Base-by-base conservation (phyloP, 2,113 vertebrate species). In the Albula goreensis region DNA sequence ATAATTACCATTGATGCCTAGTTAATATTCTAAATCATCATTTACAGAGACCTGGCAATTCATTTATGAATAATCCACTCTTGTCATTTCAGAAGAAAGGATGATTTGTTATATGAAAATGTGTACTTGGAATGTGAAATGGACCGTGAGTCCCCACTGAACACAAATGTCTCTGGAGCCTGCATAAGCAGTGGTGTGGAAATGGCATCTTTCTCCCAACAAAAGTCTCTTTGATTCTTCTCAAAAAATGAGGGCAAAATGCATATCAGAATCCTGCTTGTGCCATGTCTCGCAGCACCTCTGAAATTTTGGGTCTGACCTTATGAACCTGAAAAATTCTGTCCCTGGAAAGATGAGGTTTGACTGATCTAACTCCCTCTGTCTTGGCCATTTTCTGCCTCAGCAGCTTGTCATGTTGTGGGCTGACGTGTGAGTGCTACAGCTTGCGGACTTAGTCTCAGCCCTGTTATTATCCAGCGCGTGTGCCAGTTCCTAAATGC, bases 401-500 rank as follows among this genome's bases (percentile, higher is more conserved):
- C 31, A 41, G 31, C 31, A 41, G 31, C 31, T 41, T 41, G 31
- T 41, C 31, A 41, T 41, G 31, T 41, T 41, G 31, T 41, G 31
- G 31, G 31, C 31, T 41, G 31, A 41, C 31, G 31, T 41, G 31
- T 41, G 31, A 41, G 31, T 41, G 31, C 31, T 41, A 41, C 31
- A 41, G 31, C 31, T 41, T 41, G 31, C 31, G 31, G 31, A 41
- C 31, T 41, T 41, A 41, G 31, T 41, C 31, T 41, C 31, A 56
- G 12, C 53, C 87, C 88, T 86, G 88, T 91, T 90, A 90, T 90
- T 85, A 91, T 86, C 88, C 86, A 92, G 93, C 92, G 90, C 86
- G 90, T 88, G 91, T 89, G 89, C 84, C 85, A 90, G 50, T 88
- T 86, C 89, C 90, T 89, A 94, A 95, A 95, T 94, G 92, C 89